phyloP scores from a whole-genome alignment of 2,797 vertebrate species.

The Gambelia wislizenii region DNA sequence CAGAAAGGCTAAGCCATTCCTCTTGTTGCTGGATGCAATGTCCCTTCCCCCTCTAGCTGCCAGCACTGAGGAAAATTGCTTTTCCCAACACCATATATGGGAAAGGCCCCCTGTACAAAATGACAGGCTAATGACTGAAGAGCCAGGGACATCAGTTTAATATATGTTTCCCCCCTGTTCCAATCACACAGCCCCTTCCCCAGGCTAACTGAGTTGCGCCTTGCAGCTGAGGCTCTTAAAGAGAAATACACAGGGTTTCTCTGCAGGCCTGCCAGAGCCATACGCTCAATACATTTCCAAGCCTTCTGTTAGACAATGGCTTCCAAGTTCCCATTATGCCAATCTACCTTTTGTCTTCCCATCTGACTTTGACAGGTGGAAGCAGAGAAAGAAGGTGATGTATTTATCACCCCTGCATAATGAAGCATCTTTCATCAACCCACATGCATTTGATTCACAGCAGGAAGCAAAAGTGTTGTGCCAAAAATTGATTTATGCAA shows the following conservation, averaged over 20 bases:
- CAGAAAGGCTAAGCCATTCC: not conserved
- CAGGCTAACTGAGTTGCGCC: accelerated
- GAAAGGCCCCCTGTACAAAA: not conserved
- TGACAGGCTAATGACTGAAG: not conserved
- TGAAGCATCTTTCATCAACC: slow-evolving; percentile 1
- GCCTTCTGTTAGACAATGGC: not conserved
- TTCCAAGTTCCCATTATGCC: slow-evolving; percentile 11
- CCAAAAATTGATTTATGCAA: not conserved
- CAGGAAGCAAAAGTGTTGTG: not conserved
- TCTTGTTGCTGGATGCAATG: not conserved
- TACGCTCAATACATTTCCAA: not conserved
- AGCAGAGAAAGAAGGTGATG: not conserved
- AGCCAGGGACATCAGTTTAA: not conserved
- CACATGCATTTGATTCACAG: not conserved
- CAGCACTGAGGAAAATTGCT: not conserved
- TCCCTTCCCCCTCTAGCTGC: not conserved
- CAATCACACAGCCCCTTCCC: not conserved
- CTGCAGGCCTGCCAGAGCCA: not conserved
- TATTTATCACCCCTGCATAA: not conserved
- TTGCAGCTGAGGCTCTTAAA: not conserved
- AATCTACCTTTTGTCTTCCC: not conserved
- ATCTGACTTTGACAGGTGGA: not conserved
- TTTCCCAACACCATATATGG: not conserved
- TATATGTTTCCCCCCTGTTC: not conserved
- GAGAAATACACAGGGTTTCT: not conserved